These are phyloP conservation scores for Orchesella flavescens DNA, from an alignment of 2,888 invertebrate species.

Conservation along the genomic window DNA sequence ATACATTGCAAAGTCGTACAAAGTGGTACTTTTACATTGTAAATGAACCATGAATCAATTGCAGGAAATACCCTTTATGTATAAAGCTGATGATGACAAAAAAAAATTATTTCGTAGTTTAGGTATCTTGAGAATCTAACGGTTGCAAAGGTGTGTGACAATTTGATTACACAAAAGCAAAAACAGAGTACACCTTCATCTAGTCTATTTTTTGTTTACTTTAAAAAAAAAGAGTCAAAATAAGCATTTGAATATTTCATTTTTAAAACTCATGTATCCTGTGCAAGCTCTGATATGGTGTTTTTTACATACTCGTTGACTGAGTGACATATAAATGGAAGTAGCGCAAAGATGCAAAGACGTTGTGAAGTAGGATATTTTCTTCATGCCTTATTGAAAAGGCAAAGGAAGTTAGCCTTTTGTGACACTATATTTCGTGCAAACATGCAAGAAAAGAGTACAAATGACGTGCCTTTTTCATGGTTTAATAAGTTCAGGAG, in stretches of 20 bases:
- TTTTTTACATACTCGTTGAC: slow-evolving; percentile 14
- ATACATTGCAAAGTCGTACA: no score
- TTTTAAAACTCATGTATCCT: not conserved
- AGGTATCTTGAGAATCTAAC: slow-evolving; percentile 9
- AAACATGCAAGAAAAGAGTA: not conserved
- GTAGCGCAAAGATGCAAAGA: slow-evolving; percentile 46
- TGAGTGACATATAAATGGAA: slow-evolving; percentile 47
- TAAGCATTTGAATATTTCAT: not conserved
- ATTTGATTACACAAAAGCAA: not conserved
- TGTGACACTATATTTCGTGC: slow-evolving; percentile 28
- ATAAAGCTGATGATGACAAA: no score
- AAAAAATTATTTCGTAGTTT: no score
- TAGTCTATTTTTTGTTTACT: slow-evolving; percentile 5
- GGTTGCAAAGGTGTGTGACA: slow-evolving; percentile 37
- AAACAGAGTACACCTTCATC: not conserved
- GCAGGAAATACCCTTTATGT: slow-evolving; percentile 39
- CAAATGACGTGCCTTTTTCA: slow-evolving; percentile 51
- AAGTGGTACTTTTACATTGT: not conserved
- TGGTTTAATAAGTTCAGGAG: slow-evolving; percentile 55
- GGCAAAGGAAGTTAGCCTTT: slow-evolving; percentile 51
- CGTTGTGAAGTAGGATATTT: slow-evolving; percentile 44
- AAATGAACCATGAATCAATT: slow-evolving; percentile 50
- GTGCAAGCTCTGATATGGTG: no score
- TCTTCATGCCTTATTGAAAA: slow-evolving; percentile 54
- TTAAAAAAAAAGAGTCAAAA: no score